Evolutionary conservation across 1,140 invertebrate genomes (phyloP).

Genomic region (Oryctes rhinoceros): DNA sequence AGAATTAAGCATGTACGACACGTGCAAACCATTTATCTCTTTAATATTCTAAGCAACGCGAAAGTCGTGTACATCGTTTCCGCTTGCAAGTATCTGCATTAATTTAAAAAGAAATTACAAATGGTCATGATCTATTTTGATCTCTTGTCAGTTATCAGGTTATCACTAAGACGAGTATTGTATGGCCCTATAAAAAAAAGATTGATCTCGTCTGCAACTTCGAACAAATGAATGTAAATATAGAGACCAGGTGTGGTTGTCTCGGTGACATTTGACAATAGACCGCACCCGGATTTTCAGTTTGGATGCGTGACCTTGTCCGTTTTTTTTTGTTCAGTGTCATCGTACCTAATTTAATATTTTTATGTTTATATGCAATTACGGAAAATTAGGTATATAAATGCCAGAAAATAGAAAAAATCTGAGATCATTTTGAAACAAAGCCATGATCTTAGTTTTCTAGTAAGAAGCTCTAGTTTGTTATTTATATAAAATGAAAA

Average conservation of each 20-base stretch:
- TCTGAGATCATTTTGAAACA: no score
- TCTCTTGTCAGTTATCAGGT: background rate
- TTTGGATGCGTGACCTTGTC: constrained; percentile 6
- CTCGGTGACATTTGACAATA: constrained; percentile 1
- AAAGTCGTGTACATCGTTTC: background rate
- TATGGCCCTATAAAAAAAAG: background rate
- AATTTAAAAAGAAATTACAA: background rate
- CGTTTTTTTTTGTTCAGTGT: background rate
- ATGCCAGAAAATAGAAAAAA: background rate
- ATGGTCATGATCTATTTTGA: background rate
- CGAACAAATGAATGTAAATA: background rate
- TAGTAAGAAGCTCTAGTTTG: background rate
- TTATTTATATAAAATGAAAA: background rate
- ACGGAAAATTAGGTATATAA: background rate
- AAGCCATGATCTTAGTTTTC: background rate
- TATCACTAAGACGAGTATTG: background rate
- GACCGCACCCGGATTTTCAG: background rate
- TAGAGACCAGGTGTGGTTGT: background rate
- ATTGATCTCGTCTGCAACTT: background rate
- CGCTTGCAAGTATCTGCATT: background rate
- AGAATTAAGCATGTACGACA: background rate
- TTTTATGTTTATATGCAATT: background rate
- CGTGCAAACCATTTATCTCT: background rate
- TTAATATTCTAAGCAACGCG: background rate
- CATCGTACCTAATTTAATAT: background rate